A percentile compares a stretch with the other conserved stretches of the same genome.
phyloP scores from a whole-genome alignment of 1,140 invertebrate species.

The Mercenaria mercenaria region DNA sequence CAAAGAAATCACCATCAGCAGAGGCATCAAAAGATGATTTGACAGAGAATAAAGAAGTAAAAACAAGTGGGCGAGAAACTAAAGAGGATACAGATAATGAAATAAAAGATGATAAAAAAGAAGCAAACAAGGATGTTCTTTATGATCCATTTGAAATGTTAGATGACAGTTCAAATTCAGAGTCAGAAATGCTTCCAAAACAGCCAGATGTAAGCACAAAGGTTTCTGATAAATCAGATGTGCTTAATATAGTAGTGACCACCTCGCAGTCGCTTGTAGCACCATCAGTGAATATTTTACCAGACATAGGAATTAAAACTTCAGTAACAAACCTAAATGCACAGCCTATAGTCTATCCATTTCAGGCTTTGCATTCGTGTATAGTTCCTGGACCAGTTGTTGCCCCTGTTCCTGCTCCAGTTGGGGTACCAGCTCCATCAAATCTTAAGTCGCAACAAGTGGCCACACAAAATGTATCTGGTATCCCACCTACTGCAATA shows the following conservation, averaged over 20 bases:
- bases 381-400: not conserved
- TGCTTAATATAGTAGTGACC: too few relatives aligned
- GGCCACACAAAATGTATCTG: not conserved
- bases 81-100: not conserved
- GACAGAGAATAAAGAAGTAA: not conserved
- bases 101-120: not conserved
- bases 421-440: not conserved
- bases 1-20: not conserved
- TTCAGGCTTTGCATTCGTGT: not conserved
- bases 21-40: not conserved
- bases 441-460: not conserved
- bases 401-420: not conserved
- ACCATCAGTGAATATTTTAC: not conserved
- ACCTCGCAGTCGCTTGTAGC: not conserved
- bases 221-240: not conserved
- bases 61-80: not conserved
- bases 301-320: not conserved
- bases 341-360: slow-evolving; percentile 15
- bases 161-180: slow-evolving; percentile 11
- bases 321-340: not conserved
- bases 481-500: not conserved
- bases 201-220: not conserved
- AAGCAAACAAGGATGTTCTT: not conserved
- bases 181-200: not conserved
- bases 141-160: slow-evolving; percentile 61